A percentile compares a stretch with the other conserved stretches of the same genome.
phyloP scores from a whole-genome alignment of 1,140 invertebrate genomes.

The honey bee (Apis mellifera) region DNA sequence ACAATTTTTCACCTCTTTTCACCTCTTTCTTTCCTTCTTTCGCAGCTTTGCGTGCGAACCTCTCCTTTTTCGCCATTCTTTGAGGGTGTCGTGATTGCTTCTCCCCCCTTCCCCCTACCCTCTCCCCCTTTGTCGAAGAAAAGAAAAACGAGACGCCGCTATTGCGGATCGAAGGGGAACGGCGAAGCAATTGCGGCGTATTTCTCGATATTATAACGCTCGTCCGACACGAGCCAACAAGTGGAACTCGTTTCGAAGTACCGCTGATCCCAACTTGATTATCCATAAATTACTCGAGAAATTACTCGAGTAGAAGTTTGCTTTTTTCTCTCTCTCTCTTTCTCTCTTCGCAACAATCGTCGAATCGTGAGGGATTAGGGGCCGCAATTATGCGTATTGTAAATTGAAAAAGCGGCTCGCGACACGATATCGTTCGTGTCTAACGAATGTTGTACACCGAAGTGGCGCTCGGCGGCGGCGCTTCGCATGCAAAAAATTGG shows the following conservation, averaged over 20 bases:
- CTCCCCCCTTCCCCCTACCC: too few species aligned
- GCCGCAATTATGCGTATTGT: slow-evolving; percentile 14
- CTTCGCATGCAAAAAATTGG: slow-evolving; percentile 55
- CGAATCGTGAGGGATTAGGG: background rate
- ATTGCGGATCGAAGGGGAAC: background rate
- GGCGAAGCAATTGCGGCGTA: background rate
- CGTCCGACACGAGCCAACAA: background rate
- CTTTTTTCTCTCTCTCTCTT: too few species aligned
- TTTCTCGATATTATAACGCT: background rate
- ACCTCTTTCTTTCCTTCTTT: slow-evolving; percentile 11
- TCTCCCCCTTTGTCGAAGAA: background rate
- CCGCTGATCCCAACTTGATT: too few species aligned
- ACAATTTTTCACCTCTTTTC: slow-evolving; percentile 64
- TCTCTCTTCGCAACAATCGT: background rate
- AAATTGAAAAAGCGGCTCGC: slow-evolving; percentile 56
- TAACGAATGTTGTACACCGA: slow-evolving; percentile 5
- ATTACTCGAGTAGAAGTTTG: too few species aligned
- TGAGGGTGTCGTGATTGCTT: slow-evolving; percentile 3
- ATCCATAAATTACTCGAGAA: too few species aligned
- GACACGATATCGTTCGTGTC: slow-evolving; percentile 48
- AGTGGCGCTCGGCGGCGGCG: slow-evolving; percentile 16
- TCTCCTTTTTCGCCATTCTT: slow-evolving; percentile 5
- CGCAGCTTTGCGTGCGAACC: slow-evolving; percentile 45
- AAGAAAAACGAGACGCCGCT: background rate
- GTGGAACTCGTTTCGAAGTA: too few species aligned